Base-by-base conservation (phyloP, 1,140 invertebrate species). In the Pachypsylla venusta region DNA sequence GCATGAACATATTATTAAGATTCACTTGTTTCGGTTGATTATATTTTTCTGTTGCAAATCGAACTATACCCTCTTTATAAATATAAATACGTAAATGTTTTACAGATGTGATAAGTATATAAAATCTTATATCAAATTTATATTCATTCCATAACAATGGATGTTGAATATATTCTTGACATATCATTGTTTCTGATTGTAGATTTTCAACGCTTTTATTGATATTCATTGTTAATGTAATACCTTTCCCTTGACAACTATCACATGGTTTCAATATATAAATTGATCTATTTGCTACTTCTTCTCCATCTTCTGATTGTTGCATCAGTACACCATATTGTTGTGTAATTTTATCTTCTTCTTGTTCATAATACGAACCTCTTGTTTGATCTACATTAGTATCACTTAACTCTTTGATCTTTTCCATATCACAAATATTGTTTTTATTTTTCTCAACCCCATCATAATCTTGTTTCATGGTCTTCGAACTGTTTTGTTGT, bases 41-140 rank as follows among this genome's bases (percentile, higher is more conserved):
- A 67, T 93, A 93, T 65, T 84, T 79, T 63, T 79, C 84, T 1
- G 90, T 94, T 0, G 89, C 89, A 72, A 94, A 93, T 67, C 87
- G 79, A 0, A 89, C 92, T 30, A 98, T 75, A 3, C 95, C 95
- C 75, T 98, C 93, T 64, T 97, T 89, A 73, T 92, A 97, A 19
- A 98, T 80, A 69, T 93, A 98, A 64, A 98, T 83, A 58, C 91
- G 77, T 12, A 92, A 74, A 10, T 95, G 95, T 75, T 97, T 89
- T 69, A 93, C 90, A 0, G 88, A 94, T 0, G 94, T 95, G 53
- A 98, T 86, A 13, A 96, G 76, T 0, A 89, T 86, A 71, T 98
- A 99, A 14, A 99, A 79, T 58, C 95, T 78, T 26, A 98, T 77
- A 73, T 99, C 95, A 75, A 98, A 99, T 75, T 99, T 99, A 68